Conservation (phyloP, 1,140 invertebrate genomes). For the Drosophila albomicans region DNA sequence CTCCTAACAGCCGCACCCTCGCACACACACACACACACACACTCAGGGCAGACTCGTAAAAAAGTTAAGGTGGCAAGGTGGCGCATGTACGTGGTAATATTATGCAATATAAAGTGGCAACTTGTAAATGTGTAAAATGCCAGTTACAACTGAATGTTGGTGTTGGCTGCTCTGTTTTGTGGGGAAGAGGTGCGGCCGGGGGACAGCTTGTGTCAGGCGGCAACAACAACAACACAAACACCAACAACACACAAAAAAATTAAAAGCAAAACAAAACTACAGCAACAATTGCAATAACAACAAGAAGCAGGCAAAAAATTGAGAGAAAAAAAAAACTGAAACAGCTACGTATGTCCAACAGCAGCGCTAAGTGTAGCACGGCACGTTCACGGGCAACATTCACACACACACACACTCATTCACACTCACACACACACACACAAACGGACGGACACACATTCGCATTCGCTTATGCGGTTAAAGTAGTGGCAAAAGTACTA, state of each 20-base stretch:
- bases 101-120: slow-evolving; percentile 71
- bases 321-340: background rate
- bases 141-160: slow-evolving; percentile 55
- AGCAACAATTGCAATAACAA: slow-evolving; percentile 44
- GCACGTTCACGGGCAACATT: slow-evolving; percentile 51
- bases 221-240: slow-evolving; percentile 34
- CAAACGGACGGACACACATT: slow-evolving; percentile 7
- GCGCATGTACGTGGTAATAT: slow-evolving; percentile 59
- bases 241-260: no score
- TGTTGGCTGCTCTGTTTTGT: background rate
- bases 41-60: slow-evolving; percentile 48
- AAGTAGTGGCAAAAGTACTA: slow-evolving; percentile 72
- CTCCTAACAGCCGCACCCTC: background rate
- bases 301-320: slow-evolving; percentile 23
- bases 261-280: slow-evolving; percentile 47
- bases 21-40: slow-evolving; percentile 23
- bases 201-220: slow-evolving; percentile 10
- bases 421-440: slow-evolving; percentile 18
- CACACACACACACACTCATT: slow-evolving; percentile 19
- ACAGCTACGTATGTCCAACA: slow-evolving; percentile 21
- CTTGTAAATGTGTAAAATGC: slow-evolving; percentile 69
- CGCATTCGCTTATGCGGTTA: slow-evolving; percentile 67
- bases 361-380: slow-evolving; percentile 44
- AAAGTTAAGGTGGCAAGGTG: slow-evolving; percentile 53
- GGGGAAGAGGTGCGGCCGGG: background rate